Conservation (phyloP, 1,140 invertebrate species). For the Drosophila willistoni region DNA sequence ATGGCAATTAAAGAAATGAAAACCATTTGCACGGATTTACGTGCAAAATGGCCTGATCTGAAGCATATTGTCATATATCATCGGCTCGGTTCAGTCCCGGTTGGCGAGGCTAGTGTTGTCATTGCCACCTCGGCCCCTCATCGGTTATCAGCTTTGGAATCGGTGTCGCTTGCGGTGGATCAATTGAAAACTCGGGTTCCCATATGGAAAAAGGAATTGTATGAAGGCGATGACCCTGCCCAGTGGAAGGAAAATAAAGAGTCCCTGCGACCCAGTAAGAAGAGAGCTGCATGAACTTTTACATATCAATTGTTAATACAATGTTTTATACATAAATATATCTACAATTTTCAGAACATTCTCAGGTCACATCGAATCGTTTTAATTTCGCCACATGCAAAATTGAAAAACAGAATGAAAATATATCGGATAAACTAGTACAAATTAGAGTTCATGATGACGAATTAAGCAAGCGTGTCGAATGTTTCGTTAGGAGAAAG, state of each 20-base stretch:
- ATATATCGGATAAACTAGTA: constrained; percentile 83
- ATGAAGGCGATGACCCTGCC: constrained; percentile 85
- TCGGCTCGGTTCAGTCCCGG: constrained; percentile 92
- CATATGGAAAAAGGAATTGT: constrained; percentile 98
- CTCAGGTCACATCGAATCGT: constrained; percentile 20
- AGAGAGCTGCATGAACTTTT: constrained; percentile 9
- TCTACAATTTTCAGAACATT: constrained; percentile 26
- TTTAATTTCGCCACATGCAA: constrained; percentile 68
- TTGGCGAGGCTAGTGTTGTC: constrained; percentile 94
- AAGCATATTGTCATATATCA: constrained; percentile 92
- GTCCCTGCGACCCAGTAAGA: constrained; percentile 87
- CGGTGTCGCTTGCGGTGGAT: constrained; percentile 93
- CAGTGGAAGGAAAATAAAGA: constrained; percentile 92
- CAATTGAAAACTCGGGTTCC: constrained; percentile 93
- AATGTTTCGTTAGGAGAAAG: constrained; percentile 87
- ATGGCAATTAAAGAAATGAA: constrained; percentile 95
- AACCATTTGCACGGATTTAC: constrained; percentile 89
- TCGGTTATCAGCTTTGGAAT: constrained; percentile 91
- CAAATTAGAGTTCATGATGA: constrained; percentile 85
- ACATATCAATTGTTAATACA: constrained; percentile 24
- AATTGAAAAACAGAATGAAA: constrained; percentile 67
- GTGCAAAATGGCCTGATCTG: constrained; percentile 89
- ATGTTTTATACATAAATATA: constrained; percentile 30
- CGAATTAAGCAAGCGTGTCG: constrained; percentile 85
- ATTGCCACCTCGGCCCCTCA: constrained; percentile 96